Base-by-base conservation (phyloP, 2,113 vertebrate species). In the Dissostichus mawsoni region DNA sequence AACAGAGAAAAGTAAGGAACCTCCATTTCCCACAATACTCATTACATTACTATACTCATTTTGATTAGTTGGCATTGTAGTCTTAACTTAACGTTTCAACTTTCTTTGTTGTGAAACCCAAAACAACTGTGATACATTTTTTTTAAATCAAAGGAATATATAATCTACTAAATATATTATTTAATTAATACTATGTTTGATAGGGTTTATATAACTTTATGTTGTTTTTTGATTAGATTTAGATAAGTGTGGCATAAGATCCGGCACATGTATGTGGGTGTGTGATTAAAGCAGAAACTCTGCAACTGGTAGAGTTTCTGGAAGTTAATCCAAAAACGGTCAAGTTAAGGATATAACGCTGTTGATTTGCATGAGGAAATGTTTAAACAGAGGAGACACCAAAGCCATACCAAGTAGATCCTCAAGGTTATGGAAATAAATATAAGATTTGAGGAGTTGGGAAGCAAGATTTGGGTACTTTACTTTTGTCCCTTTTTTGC, bases 1-100 rank as follows among this genome's bases (percentile, higher is more conserved):
- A 99, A 99, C 95, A 96, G 98, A 95, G 98, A 99, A 93, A 99
- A 96, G 98, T 99, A 94, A 96, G 96, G 2, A 65, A n/a, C 64
- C 45, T 64, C 20, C n/a, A 20, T n/a, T n/a, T 66, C n/a, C 36
- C 13, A 9, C 29, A 65, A n/a, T 25, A 13, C 2, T 50, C 13
- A 41, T 41, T 8, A n/a, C n/a, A n/a, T n/a, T 25, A 13, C 2
- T 50, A n/a, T 25, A 13, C 2, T 50, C 13, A 41, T 41, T 8
- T 41, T 5, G 36, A 41, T 41, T 41, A 57, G 48, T 2, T 41
- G 23, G 6, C 6, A 45, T 9, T 45, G 14, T 11, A 57, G 13
- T 23, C 3, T 58, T 57, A 25, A 58, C 68, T 47, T 29, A 61
- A 61, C 44, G 10, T 29, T 20, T 58, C 20, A 47, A 57, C 9